Percentiles rank a stretch among this genome's conserved stretches.
Evolutionary conservation across 2,113 vertebrate genomes (phyloP).

Genomic region (Siniperca knerii): DNA sequence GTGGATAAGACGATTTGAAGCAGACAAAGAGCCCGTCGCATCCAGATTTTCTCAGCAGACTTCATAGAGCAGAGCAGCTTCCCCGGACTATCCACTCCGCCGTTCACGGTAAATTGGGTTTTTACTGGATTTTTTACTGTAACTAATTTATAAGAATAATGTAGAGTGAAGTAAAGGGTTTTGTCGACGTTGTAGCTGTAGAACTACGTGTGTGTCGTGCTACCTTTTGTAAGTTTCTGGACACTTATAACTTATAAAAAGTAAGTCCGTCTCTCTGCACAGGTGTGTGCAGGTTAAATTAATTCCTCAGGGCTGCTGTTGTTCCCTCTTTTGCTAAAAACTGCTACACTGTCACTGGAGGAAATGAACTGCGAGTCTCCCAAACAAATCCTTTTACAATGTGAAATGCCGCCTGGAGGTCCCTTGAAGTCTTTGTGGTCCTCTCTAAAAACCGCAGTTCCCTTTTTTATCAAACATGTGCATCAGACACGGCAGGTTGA

Average conservation of each 20-base stretch:
- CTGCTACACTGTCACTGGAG: background rate
- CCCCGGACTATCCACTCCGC: conserved; percentile 22
- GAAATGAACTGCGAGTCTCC: background rate
- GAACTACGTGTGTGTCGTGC: background rate
- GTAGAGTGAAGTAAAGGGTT: too few species aligned
- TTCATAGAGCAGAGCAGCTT: conserved; percentile 41
- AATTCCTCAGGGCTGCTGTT: background rate
- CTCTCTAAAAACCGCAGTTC: background rate
- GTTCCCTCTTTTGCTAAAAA: too few species aligned
- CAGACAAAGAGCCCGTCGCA: background rate
- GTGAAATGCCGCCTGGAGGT: background rate
- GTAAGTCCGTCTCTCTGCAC: background rate
- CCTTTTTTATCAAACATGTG: conserved; percentile 13
- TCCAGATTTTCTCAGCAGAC: conserved; percentile 14
- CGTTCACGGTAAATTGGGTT: conserved; percentile 45
- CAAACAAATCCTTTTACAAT: too few species aligned
- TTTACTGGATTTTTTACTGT: background rate
- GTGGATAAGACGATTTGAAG: conserved; percentile 27
- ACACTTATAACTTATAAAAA: background rate
- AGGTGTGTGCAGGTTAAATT: conserved; percentile 35
- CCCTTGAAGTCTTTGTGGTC: background rate
- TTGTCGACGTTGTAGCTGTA: background rate
- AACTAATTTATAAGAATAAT: background rate
- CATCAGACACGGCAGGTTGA: conserved; percentile 52
- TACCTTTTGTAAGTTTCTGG: background rate